Evolutionary conservation across 2,797 vertebrate genomes (phyloP).

Genomic region (Paratrypauchen microcephalus): DNA sequence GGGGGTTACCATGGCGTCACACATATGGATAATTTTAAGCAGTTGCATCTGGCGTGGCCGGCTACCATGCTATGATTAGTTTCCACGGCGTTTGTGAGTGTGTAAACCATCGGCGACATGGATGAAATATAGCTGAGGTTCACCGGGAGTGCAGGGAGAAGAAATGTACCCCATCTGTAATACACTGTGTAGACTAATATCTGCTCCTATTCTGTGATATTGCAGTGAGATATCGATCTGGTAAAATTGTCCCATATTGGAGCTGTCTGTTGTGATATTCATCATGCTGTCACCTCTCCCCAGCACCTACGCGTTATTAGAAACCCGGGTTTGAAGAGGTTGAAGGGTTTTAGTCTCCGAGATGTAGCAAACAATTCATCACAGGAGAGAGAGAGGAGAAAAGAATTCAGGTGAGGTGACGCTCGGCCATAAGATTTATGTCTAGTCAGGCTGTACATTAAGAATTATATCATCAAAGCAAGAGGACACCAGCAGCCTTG

Average conservation of each 20-base stretch:
- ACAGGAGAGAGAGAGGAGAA: slow-evolving; percentile 63
- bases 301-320: slow-evolving; percentile 98
- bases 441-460: slow-evolving; percentile 79
- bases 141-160: slow-evolving; percentile 93
- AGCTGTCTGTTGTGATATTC: slow-evolving; percentile 99
- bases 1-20: slow-evolving; percentile 54
- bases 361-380: slow-evolving; percentile 97
- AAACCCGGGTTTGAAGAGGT: slow-evolving; percentile 96
- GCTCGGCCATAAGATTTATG: slow-evolving; percentile 82
- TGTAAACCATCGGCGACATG: slow-evolving; percentile 85
- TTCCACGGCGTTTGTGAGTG: slow-evolving; percentile 83
- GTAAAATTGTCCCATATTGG: slow-evolving; percentile 99
- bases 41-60: slow-evolving; percentile 77
- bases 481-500: slow-evolving; percentile 68
- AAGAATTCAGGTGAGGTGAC: slow-evolving; percentile 81
- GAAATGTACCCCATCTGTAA: slow-evolving; percentile 99
- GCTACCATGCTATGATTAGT: slow-evolving; percentile 84
- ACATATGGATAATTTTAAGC: slow-evolving; percentile 81
- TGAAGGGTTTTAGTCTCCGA: slow-evolving; percentile 95
- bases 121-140: slow-evolving; percentile 95
- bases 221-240: slow-evolving; percentile 99
- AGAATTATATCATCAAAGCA: slow-evolving; percentile 82
- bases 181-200: slow-evolving; percentile 99
- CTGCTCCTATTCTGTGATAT: slow-evolving; percentile 99
- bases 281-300: slow-evolving; percentile 96